Base-by-base conservation (phyloP, 2,113 vertebrate species). In the Delphinapterus leucas region DNA sequence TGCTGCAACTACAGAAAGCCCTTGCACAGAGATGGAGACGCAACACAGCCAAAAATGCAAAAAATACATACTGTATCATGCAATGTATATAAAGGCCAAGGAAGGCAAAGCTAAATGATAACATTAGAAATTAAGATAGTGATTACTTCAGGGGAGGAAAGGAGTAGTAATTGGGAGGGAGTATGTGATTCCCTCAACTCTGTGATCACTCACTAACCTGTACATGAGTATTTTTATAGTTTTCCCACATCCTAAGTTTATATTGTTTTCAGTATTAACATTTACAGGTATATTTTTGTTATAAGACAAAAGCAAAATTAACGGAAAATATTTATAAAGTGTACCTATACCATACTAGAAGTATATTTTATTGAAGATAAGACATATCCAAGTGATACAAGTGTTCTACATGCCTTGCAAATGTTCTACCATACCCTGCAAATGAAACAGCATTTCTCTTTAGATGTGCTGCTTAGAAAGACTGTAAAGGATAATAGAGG, bases 281-380 rank as follows among this genome's bases (percentile, higher is more conserved):
- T 44, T 82, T 60, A 70, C 6, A 97, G 14, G 21, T 60, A 85
- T 33, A 20, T 2, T 67, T 88, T 21, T 58, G 13, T 81, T 96
- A 80, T 7, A 26, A 86, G 44, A 55, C 26, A 89, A 94, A 82
- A 92, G n/a, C 53, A 95, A 88, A 96, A 84, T 31, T 88, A 53
- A 71, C 33, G 1, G 28, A 41, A 5, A 93, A 28, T 77, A n/a
- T 74, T 41, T 88, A 96, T 53, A 49, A n/a, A 71, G 28, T 44
- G 36, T 63, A 71, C 92, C 77, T 15, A 95, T 83, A 63, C 13
- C 25, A 74, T 6, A 80, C 10, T 36, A 83, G 61, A 83, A 89
- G 41, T 86, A 23, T 26, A 86, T 80, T 80, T 88, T 44, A 93
- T 15, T 85, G 28, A 95, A 31, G 73, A 81, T 74, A 74, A 91